Conservation (phyloP, 1,140 invertebrate genomes). For the Alviniconcha marisindica region DNA sequence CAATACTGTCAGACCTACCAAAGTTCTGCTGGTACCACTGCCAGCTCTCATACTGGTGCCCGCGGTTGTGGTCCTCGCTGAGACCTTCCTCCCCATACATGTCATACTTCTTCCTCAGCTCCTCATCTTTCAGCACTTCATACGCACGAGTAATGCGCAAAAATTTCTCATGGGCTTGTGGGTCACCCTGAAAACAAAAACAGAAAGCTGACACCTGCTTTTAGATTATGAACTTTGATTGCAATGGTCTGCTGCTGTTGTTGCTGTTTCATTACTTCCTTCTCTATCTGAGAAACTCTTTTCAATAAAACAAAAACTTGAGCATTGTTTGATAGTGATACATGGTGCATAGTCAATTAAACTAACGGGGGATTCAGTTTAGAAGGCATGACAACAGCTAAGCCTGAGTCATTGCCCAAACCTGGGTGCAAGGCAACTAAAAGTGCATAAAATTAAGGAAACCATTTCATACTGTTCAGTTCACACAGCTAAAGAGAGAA, state of each 20-base stretch:
- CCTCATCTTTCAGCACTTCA: constrained; percentile 90
- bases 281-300: neutral
- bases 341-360: too few relatives aligned
- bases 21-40: constrained; percentile 90
- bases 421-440: too few relatives aligned
- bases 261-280: too few relatives aligned
- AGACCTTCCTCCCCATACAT: constrained; percentile 86
- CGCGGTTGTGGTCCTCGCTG: constrained; percentile 78
- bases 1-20: constrained; percentile 76
- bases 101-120: constrained; percentile 88
- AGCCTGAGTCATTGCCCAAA: too few relatives aligned
- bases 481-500: too few relatives aligned
- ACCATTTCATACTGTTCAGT: too few relatives aligned
- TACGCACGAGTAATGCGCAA: constrained; percentile 88
- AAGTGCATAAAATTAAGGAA: too few relatives aligned
- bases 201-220: too few relatives aligned
- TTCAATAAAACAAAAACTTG: neutral
- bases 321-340: neutral
- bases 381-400: too few relatives aligned
- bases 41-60: constrained; percentile 85
- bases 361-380: too few relatives aligned
- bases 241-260: too few relatives aligned
- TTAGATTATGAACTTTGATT: too few relatives aligned
- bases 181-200: constrained; percentile 80
- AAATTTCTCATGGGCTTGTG: constrained; percentile 86